Base-by-base conservation (phyloP, 2,113 vertebrate species). In the Coracopsis vasa region DNA sequence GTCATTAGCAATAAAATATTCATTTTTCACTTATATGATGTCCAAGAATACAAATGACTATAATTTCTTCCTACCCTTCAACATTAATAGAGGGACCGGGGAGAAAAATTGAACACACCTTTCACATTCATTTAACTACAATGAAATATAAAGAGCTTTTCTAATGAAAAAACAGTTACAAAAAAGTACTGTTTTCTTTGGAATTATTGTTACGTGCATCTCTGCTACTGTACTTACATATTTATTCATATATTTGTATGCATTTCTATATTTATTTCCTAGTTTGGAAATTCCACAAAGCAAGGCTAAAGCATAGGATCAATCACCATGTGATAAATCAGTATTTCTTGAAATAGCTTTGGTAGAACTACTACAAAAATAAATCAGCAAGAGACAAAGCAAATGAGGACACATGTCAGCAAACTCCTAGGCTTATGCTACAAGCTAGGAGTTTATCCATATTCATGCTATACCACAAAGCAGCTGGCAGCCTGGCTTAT, bases 11-110 rank as follows among this genome's bases (percentile, higher is more conserved):
- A 80, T 71, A 94, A 88, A 94, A 92, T 60, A 77, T 47, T 83
- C 16, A 74, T 93, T 93, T 95, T 92, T 86, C 88, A 86, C 83
- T 83, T 95, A 51, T 83, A 78, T 80, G 86, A 78, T 51, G 71
- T 83, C 92, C 93, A 88, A 54, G 67, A 94, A 94, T 90, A 96
- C 54, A 96, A 92, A 94, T 80, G 31, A 94, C 47, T 25, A 24
- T 80, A 83, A 93, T 92, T 90, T 95, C 82, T 80, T 86, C 50
- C 67, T 71, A 77, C 50, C 21, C 24, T 91, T 95, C 91, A 92
- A 80, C 53, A 70, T 74, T 88, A 92, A 96, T 60, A 94, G 24
- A 35, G 20, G 88, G 79, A 82, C 37, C n/a, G 82, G 28, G 11
- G 23, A 90, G 90, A 96, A 90, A 95, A 96, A 94, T 5, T 58